These are phyloP conservation scores for Ammodytes marinus DNA, from an alignment of 2,113 vertebrate genomes.

Conservation along the genomic window DNA sequence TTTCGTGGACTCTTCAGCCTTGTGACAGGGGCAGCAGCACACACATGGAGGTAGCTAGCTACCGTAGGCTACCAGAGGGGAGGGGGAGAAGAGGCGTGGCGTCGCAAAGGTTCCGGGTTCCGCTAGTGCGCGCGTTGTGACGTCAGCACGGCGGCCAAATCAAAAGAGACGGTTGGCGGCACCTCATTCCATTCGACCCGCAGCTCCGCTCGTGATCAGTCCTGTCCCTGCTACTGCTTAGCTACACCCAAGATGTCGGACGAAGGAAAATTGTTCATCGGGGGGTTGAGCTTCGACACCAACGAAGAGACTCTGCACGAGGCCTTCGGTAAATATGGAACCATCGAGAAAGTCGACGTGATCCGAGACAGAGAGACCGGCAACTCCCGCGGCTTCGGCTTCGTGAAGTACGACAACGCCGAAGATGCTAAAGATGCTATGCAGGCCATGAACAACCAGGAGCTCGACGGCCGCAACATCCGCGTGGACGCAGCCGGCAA, in stretches of 20 bases:
- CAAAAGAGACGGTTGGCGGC: not conserved
- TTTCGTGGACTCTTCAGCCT: conserved; percentile 1
- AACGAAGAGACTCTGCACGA: conserved; percentile 93
- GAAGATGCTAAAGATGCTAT: conserved; percentile 97
- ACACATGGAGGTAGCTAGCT: conserved; percentile 32
- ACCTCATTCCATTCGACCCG: no score
- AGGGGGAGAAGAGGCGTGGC: no score
- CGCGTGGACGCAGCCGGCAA: conserved; percentile 97
- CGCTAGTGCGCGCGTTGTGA: not conserved
- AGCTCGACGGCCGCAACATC: conserved; percentile 94
- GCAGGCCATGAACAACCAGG: conserved; percentile 97
- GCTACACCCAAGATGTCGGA: conserved; percentile 87
- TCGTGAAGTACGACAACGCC: conserved; percentile 95
- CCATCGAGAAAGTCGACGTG: conserved; percentile 95
- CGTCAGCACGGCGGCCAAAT: conserved; percentile 18
- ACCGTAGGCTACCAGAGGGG: not conserved
- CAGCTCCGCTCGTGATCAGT: no score
- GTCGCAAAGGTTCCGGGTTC: no score
- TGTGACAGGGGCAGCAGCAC: conserved; percentile 6
- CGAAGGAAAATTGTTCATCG: conserved; percentile 96
- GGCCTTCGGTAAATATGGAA: conserved; percentile 95
- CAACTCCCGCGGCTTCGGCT: conserved; percentile 95
- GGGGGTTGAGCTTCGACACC: conserved; percentile 96
- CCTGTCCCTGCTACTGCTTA: not conserved
- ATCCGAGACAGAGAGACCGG: conserved; percentile 97